phyloP scores from a whole-genome alignment of 2,888 invertebrate species.

The Gisinianus flammeolus region DNA sequence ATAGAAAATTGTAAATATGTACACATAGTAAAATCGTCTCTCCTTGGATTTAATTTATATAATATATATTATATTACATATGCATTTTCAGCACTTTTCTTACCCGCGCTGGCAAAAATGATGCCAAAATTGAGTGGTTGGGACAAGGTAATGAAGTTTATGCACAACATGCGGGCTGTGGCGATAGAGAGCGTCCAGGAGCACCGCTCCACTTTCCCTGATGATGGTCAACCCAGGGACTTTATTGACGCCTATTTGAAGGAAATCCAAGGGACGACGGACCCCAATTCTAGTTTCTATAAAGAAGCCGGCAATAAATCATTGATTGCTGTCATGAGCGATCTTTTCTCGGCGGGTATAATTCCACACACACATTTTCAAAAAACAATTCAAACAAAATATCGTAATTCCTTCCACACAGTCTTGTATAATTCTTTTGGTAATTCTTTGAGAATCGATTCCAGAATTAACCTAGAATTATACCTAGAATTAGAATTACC shows the following conservation, averaged over 20 bases:
- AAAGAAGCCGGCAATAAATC: not conserved
- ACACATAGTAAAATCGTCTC: too few species aligned
- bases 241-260: conserved; percentile 19
- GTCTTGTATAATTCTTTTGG: too few species aligned
- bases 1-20: too few species aligned
- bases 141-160: not conserved
- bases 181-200: not conserved
- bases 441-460: too few species aligned
- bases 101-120: not conserved
- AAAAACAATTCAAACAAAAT: not conserved
- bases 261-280: conserved; percentile 12
- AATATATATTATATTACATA: too few species aligned
- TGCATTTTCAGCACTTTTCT: not conserved
- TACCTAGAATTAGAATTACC: too few species aligned
- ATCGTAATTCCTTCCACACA: not conserved
- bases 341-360: not conserved
- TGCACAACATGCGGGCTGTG: not conserved
- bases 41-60: too few species aligned
- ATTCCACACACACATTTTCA: not conserved
- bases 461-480: too few species aligned
- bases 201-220: not conserved
- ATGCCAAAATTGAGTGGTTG: conserved; percentile 10
- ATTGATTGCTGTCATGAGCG: not conserved
- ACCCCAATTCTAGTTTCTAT: conserved; percentile 21
- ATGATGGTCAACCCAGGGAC: conserved; percentile 8